Conservation (phyloP, 2,797 vertebrate genomes). For the Tauraco hartlaubi region DNA sequence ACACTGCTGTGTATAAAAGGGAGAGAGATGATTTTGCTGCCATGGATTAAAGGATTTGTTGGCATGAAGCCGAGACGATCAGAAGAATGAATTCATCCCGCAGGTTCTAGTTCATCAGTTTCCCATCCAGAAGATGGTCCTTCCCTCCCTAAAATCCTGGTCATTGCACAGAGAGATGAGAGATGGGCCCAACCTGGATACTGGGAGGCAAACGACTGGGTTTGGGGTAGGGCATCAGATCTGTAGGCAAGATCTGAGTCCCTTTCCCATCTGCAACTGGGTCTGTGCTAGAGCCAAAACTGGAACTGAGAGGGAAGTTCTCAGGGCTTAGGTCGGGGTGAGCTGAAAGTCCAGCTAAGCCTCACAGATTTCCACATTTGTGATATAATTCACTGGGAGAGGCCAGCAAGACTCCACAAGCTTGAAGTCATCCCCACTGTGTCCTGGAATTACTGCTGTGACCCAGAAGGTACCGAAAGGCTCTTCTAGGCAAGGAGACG, state of each 20-base stretch:
- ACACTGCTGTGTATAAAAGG: neutral
- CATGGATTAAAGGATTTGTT: neutral
- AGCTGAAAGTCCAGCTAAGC: neutral
- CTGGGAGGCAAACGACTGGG: neutral
- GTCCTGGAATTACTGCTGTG: neutral
- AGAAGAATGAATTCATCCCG: neutral
- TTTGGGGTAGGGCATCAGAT: neutral
- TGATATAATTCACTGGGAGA: rapidly evolving
- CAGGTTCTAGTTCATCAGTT: neutral
- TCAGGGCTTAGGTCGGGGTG: neutral
- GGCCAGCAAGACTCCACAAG: neutral
- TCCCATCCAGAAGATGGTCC: neutral
- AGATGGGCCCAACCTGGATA: neutral
- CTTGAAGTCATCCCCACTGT: neutral
- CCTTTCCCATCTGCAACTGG: neutral
- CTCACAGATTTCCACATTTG: neutral
- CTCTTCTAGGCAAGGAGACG: neutral
- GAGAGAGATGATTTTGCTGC: neutral
- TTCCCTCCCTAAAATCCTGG: neutral
- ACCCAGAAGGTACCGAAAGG: neutral
- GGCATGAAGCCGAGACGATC: neutral
- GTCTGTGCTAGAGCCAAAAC: neutral
- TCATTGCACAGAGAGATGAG: neutral
- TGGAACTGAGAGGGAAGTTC: neutral
- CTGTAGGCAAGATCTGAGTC: neutral